phyloP scores from a whole-genome alignment of 2,888 invertebrate species.

The Nephrotoma flavescens region DNA sequence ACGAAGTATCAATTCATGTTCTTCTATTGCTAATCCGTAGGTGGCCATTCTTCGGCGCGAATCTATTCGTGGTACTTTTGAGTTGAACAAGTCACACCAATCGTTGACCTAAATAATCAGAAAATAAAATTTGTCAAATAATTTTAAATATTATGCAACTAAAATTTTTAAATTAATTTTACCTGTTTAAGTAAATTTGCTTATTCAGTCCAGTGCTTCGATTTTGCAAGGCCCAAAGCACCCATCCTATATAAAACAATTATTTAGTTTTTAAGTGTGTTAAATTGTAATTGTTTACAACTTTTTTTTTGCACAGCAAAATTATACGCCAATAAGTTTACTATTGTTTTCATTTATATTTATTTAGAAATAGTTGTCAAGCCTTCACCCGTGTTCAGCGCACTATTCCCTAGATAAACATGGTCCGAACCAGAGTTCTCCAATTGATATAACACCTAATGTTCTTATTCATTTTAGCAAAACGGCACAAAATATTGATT shows the following conservation, averaged over 20 bases:
- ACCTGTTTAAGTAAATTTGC: slow-evolving; percentile 14
- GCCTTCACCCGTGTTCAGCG: no score
- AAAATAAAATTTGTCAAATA: not conserved
- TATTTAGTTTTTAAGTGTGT: no score
- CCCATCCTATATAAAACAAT: slow-evolving; percentile 11
- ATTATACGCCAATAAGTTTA: no score
- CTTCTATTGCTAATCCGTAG: slow-evolving; percentile 6
- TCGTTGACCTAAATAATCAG: slow-evolving; percentile 11
- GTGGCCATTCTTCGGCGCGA: slow-evolving; percentile 12
- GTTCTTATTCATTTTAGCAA: no score
- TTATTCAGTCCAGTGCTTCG: slow-evolving; percentile 12
- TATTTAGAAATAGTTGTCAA: no score
- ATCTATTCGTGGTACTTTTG: slow-evolving; percentile 11
- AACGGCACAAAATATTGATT: no score
- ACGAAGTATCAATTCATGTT: not conserved
- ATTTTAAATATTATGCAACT: not conserved
- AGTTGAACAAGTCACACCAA: slow-evolving; percentile 17
- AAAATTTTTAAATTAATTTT: slow-evolving; percentile 6
- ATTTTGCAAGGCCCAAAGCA: slow-evolving; percentile 9
- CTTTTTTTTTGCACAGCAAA: no score
- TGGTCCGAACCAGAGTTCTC: no score
- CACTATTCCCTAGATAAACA: no score
- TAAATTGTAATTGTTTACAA: no score
- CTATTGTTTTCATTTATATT: no score
- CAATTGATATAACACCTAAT: no score